phyloP scores from a whole-genome alignment of 2,797 vertebrate species.

The Lateolabrax maculatus region DNA sequence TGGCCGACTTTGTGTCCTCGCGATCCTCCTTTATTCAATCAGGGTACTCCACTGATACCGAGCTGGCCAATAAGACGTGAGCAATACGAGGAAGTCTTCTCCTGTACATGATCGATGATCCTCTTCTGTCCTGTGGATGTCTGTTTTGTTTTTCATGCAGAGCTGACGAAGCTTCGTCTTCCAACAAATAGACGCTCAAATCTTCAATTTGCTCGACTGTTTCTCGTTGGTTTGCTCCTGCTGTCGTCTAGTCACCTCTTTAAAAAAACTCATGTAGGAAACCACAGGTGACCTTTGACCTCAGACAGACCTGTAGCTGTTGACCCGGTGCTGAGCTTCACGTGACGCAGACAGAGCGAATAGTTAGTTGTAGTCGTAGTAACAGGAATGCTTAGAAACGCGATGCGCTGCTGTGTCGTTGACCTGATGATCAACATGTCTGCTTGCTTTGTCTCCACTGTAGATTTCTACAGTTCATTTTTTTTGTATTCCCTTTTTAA shows the following conservation, averaged over 20 bases:
- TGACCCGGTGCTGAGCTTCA: slow-evolving; percentile 36
- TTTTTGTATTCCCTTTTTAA: slow-evolving; percentile 85
- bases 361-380: slow-evolving; percentile 47
- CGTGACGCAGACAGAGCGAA: slow-evolving; percentile 2
- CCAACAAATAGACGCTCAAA: not conserved
- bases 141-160: slow-evolving; percentile 1
- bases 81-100: slow-evolving; percentile 39
- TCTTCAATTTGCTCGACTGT: not conserved
- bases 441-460: slow-evolving; percentile 67
- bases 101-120: not conserved
- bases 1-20: slow-evolving; percentile 21
- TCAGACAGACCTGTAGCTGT: slow-evolving; percentile 36
- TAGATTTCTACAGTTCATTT: slow-evolving; percentile 69
- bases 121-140: slow-evolving; percentile 33
- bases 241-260: not conserved
- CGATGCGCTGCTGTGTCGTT: slow-evolving; percentile 44
- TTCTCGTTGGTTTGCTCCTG: not conserved
- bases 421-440: slow-evolving; percentile 28
- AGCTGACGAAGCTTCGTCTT: slow-evolving; percentile 13
- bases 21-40: slow-evolving; percentile 50
- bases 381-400: slow-evolving; percentile 56
- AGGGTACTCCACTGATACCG: slow-evolving; percentile 53
- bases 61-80: slow-evolving; percentile 54
- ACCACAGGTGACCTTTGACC: slow-evolving; percentile 43
- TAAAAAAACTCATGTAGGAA: not conserved